Evolutionary conservation across 2,797 vertebrate species (phyloP).

Genomic region (Fringilla coelebs): DNA sequence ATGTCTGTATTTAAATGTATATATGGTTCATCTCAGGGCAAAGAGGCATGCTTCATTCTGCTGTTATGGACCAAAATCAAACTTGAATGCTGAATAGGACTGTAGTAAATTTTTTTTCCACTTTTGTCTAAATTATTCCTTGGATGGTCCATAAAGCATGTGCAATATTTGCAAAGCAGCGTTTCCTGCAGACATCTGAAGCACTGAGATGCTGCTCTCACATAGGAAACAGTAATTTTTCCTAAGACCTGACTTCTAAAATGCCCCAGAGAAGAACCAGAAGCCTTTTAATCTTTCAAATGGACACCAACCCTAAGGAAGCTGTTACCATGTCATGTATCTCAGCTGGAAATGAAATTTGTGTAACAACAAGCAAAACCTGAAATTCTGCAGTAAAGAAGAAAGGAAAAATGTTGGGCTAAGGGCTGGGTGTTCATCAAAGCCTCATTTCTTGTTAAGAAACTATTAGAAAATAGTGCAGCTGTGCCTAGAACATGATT

Average conservation of each 20-base stretch:
- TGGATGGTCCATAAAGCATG: neutral
- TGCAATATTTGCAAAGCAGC: neutral
- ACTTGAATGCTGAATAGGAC: neutral
- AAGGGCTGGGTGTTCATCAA: neutral
- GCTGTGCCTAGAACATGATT: neutral
- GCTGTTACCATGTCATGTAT: neutral
- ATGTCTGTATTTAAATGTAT: neutral
- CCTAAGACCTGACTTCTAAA: neutral
- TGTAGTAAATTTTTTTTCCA: neutral
- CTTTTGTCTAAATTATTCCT: neutral
- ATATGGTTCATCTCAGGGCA: neutral
- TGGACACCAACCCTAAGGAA: neutral
- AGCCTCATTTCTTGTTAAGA: neutral
- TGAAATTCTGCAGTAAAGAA: neutral
- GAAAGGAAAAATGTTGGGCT: neutral
- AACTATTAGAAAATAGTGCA: neutral
- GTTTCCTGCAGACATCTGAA: neutral
- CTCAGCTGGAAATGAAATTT: neutral
- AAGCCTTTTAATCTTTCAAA: neutral
- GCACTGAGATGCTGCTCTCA: neutral
- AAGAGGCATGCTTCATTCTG: neutral
- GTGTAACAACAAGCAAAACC: neutral
- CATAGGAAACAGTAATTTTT: neutral
- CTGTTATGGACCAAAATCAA: neutral
- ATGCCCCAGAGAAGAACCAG: neutral